Evolutionary conservation across 2,888 invertebrate genomes (phyloP), one percentile per base, ranked within the genome.

Genomic region (Agonopterix heracliana): DNA sequence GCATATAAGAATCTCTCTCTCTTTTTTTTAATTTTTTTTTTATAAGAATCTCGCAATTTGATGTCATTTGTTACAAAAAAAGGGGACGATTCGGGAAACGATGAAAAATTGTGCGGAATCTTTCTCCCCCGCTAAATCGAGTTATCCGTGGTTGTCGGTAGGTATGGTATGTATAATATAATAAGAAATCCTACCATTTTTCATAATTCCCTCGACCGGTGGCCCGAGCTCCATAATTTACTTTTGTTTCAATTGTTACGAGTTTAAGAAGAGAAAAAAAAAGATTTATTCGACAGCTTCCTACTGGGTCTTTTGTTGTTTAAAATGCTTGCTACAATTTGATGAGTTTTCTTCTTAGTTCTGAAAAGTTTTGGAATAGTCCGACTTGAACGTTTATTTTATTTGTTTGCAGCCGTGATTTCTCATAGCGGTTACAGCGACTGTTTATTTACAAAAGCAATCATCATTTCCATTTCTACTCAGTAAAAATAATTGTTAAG

Each of bases 161-260:
- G 26, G 41, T 40, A 36, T 50, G 26, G 41, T 40, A 36, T 50
- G 43, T 44, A 51, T 46, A 49, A 52, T 50, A 46, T 40, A 57
- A 59, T 48, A 14, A 38, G 48, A 14, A 48, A 17, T 44, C 13
- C 46, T 11, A 57, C 70, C 75, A 78, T 84, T 81, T 77, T 75
- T 86, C 78, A 81, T 82, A 82, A 82, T 77, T 78, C 74, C 57
- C 56, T 59, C 54, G 55, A 55, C 69, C 71, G 59, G 61, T 62
- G 66, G 66, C 55, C 65, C 53, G 61, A 52, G 63, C 62, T 57
- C 65, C 71, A 74, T 82, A 83, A 84, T 82, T 85, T 85, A 85
- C 81, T 78, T 85, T 85, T 82, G 82, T 86, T 85, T 82, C 84
- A 85, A 85, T 86, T 80, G 82, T 81, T 77, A 71, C 62, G 70